These are phyloP conservation scores for Polyergus mexicanus DNA, from an alignment of 1,140 invertebrate genomes.

Conservation along the genomic window DNA sequence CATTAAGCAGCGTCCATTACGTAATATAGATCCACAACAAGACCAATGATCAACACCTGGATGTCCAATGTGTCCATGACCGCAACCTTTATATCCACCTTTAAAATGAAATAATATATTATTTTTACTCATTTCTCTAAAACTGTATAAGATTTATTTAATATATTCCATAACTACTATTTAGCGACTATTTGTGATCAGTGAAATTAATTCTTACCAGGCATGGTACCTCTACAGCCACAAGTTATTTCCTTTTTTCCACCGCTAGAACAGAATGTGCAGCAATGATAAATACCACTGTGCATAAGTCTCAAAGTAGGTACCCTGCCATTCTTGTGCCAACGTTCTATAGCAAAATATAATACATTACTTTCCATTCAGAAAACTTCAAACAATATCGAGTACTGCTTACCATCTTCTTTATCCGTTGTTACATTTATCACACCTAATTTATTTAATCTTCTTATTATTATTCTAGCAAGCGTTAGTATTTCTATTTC, in stretches of 20 bases:
- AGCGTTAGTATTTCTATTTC: conserved; percentile 90
- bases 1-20: conserved; percentile 78
- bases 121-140: conserved; percentile 18
- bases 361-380: neutral
- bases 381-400: neutral
- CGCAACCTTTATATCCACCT: conserved; percentile 92
- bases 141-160: neutral
- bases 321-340: conserved; percentile 56
- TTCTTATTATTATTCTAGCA: conserved; percentile 88
- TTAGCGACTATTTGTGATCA: neutral
- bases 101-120: conserved; percentile 65
- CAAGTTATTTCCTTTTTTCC: conserved; percentile 90
- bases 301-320: conserved; percentile 83
- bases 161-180: neutral
- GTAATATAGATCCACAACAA: conserved; percentile 89
- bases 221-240: conserved; percentile 91
- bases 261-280: conserved; percentile 93
- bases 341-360: conserved; percentile 80
- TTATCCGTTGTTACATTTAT: conserved; percentile 56
- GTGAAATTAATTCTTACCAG: conserved; percentile 80
- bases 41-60: conserved; percentile 93
- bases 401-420: conserved; percentile 23
- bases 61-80: conserved; percentile 92
- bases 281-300: conserved; percentile 92
- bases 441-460: conserved; percentile 87